Percentiles rank a stretch among this genome's conserved stretches.
These are phyloP conservation scores for Fopius arisanus DNA, from an alignment of 1,140 invertebrate species.

Conservation along the genomic window DNA sequence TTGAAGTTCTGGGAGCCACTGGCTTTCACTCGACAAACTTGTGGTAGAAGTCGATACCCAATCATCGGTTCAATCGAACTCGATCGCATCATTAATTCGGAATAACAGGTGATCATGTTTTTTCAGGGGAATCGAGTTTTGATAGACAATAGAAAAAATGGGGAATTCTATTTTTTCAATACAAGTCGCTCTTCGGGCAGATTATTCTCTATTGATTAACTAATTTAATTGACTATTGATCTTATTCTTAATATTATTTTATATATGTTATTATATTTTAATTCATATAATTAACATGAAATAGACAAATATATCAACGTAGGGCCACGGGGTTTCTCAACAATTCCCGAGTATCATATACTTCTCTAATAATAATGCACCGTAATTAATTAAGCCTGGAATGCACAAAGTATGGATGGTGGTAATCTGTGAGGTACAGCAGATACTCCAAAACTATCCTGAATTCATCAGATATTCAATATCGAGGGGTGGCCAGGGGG, in stretches of 20 bases:
- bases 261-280: too few relatives aligned
- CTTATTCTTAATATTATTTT: too few relatives aligned
- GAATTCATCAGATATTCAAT: constrained; percentile 10
- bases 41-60: neutral
- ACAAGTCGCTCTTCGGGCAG: too few relatives aligned
- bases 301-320: too few relatives aligned
- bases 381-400: constrained; percentile 1
- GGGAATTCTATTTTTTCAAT: too few relatives aligned
- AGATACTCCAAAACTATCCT: constrained; percentile 9
- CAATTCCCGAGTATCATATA: neutral
- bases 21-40: neutral
- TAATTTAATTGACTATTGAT: too few relatives aligned
- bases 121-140: neutral
- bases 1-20: constrained; percentile 27
- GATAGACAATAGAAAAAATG: neutral
- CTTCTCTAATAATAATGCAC: neutral
- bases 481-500: neutral
- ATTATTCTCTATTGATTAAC: too few relatives aligned
- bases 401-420: constrained; percentile 6
- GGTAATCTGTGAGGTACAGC: neutral
- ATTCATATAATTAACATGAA: too few relatives aligned
- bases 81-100: constrained; percentile 34
- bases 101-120: neutral
- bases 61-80: constrained; percentile 13
- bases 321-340: neutral